Percentiles rank a stretch among this genome's conserved stretches.
phyloP scores from a whole-genome alignment of 2,797 vertebrate genomes.

The Phataginus tetradactyla region DNA sequence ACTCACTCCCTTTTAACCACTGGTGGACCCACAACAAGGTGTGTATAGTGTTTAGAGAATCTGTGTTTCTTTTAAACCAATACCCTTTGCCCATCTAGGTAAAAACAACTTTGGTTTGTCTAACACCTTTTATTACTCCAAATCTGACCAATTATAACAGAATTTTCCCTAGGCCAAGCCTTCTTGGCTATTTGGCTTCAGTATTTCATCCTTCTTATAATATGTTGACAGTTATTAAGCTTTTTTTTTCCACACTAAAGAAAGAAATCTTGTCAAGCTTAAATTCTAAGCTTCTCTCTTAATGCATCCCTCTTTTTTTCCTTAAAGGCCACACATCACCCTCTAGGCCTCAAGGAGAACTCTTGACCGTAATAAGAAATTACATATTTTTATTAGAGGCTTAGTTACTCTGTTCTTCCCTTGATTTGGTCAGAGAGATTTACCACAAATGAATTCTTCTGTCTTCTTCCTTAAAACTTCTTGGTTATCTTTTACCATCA shows the following conservation, averaged over 20 bases:
- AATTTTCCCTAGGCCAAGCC: not conserved
- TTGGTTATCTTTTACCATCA: not conserved
- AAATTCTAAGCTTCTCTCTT: slow-evolving; percentile 19
- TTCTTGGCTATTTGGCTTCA: not conserved
- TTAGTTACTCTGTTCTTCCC: not conserved
- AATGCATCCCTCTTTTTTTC: slow-evolving; percentile 44
- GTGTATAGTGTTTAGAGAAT: not conserved
- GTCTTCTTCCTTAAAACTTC: not conserved
- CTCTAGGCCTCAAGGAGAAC: not conserved
- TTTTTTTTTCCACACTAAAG: not conserved
- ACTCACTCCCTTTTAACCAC: not conserved
- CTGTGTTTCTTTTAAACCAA: slow-evolving; percentile 10
- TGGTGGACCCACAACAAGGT: not conserved
- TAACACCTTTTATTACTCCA: not conserved
- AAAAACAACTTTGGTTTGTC: not conserved
- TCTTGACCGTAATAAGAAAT: slow-evolving; percentile 56
- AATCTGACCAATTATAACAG: not conserved
- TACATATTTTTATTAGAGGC: slow-evolving; percentile 16
- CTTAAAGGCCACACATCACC: not conserved
- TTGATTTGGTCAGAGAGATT: not conserved
- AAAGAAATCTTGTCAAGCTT: not conserved
- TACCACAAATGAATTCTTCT: slow-evolving; percentile 27
- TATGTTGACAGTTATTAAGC: not conserved
- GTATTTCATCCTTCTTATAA: not conserved
- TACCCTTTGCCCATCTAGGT: not conserved